These are phyloP conservation scores for Pluvialis apricaria DNA, from an alignment of 2,113 vertebrate genomes.

Conservation along the genomic window DNA sequence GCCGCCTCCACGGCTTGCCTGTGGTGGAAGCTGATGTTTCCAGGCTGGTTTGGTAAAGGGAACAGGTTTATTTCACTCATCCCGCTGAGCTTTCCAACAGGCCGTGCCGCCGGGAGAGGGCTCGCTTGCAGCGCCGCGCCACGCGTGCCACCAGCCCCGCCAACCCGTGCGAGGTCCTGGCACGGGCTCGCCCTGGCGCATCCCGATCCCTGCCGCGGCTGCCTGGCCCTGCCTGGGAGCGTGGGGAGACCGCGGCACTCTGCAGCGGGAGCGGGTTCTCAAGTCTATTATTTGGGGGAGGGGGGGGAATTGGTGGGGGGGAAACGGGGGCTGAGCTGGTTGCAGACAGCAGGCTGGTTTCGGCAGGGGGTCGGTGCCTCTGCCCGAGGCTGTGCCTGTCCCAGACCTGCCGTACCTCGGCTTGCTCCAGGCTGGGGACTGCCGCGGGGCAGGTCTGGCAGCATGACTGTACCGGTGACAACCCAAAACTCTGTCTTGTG, in stretches of 20 bases:
- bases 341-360: neutral
- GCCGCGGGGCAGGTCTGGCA: neutral
- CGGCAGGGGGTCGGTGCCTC: neutral
- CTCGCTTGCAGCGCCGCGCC: neutral
- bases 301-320: neutral
- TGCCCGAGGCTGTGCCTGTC: neutral
- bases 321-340: neutral
- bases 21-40: neutral
- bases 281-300: neutral
- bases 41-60: neutral
- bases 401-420: accelerated
- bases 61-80: constrained; percentile 43
- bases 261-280: neutral
- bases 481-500: neutral
- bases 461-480: accelerated
- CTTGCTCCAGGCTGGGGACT: neutral
- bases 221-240: neutral
- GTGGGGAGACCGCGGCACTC: neutral
- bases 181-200: neutral
- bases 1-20: neutral
- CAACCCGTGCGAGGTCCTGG: neutral
- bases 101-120: neutral
- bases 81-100: neutral
- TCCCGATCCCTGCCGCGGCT: accelerated
- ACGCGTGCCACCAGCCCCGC: accelerated